Evolutionary conservation across 2,797 vertebrate genomes (phyloP), one percentile per base, ranked within the genome.

Genomic region (Scolopax rusticola): DNA sequence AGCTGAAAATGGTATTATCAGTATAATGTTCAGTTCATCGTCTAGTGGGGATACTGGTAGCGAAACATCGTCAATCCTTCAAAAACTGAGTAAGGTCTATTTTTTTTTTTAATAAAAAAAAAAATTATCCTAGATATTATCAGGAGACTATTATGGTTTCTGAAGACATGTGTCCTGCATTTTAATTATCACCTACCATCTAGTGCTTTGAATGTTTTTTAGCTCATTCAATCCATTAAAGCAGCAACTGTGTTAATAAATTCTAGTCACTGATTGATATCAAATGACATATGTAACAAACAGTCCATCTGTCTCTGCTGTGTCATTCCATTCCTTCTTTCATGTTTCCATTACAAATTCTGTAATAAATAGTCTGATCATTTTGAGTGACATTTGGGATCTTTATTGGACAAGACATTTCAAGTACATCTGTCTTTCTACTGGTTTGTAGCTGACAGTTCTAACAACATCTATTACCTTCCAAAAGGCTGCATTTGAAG

Each of bases 381-480:
- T 64, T 97, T 94, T 97, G 94, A 97, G 74, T 96, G 94, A 87
- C 89, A 96, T 92, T 95, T 95, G 77, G 88, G 53, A 85, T 94
- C 84, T 95, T 90, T 96, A 93, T 87, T 93, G 89, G 90, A 76
- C 85, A 91, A 90, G 87, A 80, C 57, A 84, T 95, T 97, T 96
- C 89, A 96, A 96, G 88, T 78, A 23, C 67, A 95, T 86, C 76
- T 91, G 75, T 91, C 89, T 96, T 93, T 92, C 88, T 28, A 87
- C 63, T 95, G 59, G 65, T 87, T 96, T 89, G 59, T 82, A 90
- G 69, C 84, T 96, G 91, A 88, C 93, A 97, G 80, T 89, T 96
- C 90, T 91, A 94, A 92, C 77, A 97, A 73, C 57, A 89, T 74
- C 57, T 89, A 74, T 96, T 96, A 70, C 86, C 61, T 86, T 80